Conservation (phyloP, 37 sponge, comb jelly and placozoan genomes). For the Eunapius fragilis region DNA sequence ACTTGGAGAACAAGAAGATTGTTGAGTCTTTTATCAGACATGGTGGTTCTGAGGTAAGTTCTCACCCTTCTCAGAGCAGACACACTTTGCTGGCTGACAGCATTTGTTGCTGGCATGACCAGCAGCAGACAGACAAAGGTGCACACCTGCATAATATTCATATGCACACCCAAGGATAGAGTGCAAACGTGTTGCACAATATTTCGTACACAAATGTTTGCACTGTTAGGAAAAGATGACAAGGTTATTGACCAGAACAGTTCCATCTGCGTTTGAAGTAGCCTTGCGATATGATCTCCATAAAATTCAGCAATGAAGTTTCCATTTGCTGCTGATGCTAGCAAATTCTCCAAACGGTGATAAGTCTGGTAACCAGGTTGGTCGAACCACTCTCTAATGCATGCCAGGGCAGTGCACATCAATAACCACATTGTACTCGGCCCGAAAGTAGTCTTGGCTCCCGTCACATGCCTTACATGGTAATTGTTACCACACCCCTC, state of each 20-base stretch:
- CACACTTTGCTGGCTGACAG: constrained; percentile 3
- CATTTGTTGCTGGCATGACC: constrained; percentile 45
- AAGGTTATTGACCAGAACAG: neutral
- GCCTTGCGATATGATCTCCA: neutral
- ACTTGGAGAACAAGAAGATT: constrained; percentile 53
- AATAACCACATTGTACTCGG: constrained; percentile 25
- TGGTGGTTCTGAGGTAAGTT: constrained; percentile 39
- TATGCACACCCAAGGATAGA: neutral
- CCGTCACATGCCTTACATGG: no score
- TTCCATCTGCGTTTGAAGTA: neutral
- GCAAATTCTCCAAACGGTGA: constrained; percentile 20
- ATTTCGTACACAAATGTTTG: no score
- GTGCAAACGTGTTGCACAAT: no score
- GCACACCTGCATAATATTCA: constrained; percentile 6
- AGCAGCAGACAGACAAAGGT: constrained; percentile 23
- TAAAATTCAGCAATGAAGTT: constrained; percentile 10
- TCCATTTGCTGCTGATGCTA: neutral
- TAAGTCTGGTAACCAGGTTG: constrained; percentile 48
- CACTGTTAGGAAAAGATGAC: neutral
- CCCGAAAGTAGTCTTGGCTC: constrained; percentile 27
- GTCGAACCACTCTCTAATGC: constrained; percentile 33
- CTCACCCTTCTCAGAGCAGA: constrained; percentile 61
- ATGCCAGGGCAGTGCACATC: constrained; percentile 4
- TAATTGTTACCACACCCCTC: no score
- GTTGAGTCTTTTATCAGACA: no score